A percentile compares a stretch with the other conserved stretches of the same genome.
Evolutionary conservation across 2,888 invertebrate species (phyloP).

Genomic region (Micropterix aruncella): DNA sequence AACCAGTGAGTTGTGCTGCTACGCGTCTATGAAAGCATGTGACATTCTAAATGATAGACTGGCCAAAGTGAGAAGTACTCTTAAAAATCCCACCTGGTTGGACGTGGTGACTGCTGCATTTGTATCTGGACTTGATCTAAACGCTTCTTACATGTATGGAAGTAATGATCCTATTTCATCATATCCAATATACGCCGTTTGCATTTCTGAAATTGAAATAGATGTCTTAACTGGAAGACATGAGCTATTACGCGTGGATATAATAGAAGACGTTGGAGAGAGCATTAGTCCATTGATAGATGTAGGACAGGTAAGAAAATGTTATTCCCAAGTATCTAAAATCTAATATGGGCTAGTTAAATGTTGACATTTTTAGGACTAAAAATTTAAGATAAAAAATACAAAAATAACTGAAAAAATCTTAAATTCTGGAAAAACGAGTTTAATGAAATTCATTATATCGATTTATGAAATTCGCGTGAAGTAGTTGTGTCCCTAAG

Average conservation of each 20-base stretch:
- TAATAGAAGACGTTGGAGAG: conserved; percentile 51
- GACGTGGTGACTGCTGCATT: conserved; percentile 33
- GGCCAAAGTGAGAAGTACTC: conserved; percentile 24
- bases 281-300: conserved; percentile 53
- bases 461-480: too few relatives aligned
- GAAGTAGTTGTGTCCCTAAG: too few relatives aligned
- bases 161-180: conserved; percentile 17
- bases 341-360: too few relatives aligned
- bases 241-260: conserved; percentile 44
- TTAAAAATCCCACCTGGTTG: conserved; percentile 36
- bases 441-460: too few relatives aligned
- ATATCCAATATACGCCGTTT: conserved; percentile 40
- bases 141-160: conserved; percentile 21
- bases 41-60: conserved; percentile 26
- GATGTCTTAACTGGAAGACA: conserved; percentile 62
- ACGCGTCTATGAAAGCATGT: conserved; percentile 35
- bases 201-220: conserved; percentile 52
- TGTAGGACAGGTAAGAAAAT: conserved; percentile 49
- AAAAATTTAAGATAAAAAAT: too few relatives aligned
- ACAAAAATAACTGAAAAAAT: too few relatives aligned
- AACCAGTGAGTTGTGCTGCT: conserved; percentile 45
- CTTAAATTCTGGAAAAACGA: too few relatives aligned
- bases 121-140: conserved; percentile 23
- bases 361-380: too few relatives aligned
- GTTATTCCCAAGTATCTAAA: too few relatives aligned